Conservation (phyloP, 2,113 vertebrate genomes). For the Rhagologus leucostigma region DNA sequence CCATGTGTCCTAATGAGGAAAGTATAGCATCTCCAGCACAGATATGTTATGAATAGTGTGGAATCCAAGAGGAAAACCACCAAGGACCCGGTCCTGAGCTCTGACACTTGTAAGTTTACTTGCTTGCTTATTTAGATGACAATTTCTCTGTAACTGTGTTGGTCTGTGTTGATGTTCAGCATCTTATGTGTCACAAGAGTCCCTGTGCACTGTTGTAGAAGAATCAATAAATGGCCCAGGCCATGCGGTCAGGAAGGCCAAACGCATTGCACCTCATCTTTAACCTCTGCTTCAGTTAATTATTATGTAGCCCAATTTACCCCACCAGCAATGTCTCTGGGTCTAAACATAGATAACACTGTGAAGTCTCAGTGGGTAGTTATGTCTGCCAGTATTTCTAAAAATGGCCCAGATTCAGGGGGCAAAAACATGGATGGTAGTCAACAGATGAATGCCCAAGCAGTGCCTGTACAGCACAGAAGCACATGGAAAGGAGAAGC, state of each 20-base stretch:
- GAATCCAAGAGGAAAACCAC: background rate
- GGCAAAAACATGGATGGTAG: background rate
- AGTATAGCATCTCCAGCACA: background rate
- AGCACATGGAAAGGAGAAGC: background rate
- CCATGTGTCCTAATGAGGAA: background rate
- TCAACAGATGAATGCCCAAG: background rate
- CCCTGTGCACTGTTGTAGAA: background rate
- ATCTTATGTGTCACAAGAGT: background rate
- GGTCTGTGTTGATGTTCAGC: background rate
- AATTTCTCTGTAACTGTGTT: background rate
- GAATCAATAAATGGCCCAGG: background rate
- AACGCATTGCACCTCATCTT: background rate
- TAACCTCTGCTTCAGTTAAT: background rate
- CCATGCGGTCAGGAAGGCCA: background rate
- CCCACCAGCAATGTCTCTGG: background rate
- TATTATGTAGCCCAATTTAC: background rate
- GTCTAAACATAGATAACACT: background rate
- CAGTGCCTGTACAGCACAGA: background rate
- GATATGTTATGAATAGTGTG: background rate
- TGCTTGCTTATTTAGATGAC: background rate
- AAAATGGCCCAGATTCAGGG: background rate
- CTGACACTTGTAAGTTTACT: background rate
- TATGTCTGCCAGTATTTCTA: background rate
- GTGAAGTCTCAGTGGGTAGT: background rate
- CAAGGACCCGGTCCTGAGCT: background rate